Evolutionary conservation across 2,888 invertebrate species (phyloP), one percentile per base, ranked within the genome.

Genomic region (Axea sp.): DNA sequence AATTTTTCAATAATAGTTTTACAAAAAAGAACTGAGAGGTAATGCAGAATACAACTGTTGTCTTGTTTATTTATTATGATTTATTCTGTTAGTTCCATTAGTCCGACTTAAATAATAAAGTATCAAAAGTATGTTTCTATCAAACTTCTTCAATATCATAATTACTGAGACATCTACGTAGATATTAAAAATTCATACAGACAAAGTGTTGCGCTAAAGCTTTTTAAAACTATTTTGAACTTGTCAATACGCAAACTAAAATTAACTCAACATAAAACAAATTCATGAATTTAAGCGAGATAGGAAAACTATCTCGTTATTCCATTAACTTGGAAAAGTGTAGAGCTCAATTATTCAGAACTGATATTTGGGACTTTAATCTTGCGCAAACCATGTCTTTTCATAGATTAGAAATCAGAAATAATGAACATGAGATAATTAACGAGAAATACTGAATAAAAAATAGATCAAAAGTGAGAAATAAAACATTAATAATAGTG

Each of bases 181-280:
- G 9, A 26, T 62, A 49, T 62, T 39, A 62, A 62, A 24, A 30
- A 62, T 62, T 45, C 37, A 60, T 5, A 19, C 35, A 5, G 9
- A 19, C 17, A 31, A 39, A 62, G 31, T 62, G 49, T 53, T 53
- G 45, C 45, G n/a, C 12, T 6, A 12, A 26, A 37, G 55, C 53
- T 65, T 65, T 45, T 28, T 28, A 45, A 41, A 65, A 65, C 53
- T 41, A 37, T 30, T 51, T 9, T 14, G 1, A 65, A 64, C 64
- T 53, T 53, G 17, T 14, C 35, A 35, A 43, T 26, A 22, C 11
- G 6, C 14, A 53, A 53, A 33, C 14, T 43, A 4, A 43, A 51
- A 33, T 43, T 33, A 30, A 64, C 43, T 43, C 11, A 9, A 19
- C 11, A 8, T 14, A 3, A 8, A 45, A 31, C 37, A 37, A 37